phyloP scores from a whole-genome alignment of 1,140 invertebrate genomes.

The Reticulitermes speratus region DNA sequence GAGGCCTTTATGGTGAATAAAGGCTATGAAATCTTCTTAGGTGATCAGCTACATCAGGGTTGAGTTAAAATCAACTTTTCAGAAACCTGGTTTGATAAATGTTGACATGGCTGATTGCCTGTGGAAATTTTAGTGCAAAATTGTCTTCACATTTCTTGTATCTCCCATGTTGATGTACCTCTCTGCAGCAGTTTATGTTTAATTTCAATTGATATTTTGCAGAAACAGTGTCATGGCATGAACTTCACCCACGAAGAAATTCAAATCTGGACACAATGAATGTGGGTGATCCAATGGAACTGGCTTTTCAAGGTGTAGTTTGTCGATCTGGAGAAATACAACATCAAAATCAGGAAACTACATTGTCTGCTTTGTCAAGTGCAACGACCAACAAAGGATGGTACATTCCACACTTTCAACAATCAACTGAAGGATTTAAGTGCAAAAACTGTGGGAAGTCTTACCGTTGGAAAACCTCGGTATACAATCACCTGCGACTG shows the following conservation, averaged over 20 bases:
- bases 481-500: slow-evolving; percentile 43
- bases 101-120: too few relatives aligned
- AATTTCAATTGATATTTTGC: neutral
- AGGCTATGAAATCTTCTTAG: too few relatives aligned
- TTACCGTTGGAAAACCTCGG: slow-evolving; percentile 45
- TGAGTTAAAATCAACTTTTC: too few relatives aligned
- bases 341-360: neutral
- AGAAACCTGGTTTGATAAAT: too few relatives aligned
- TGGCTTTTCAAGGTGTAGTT: neutral
- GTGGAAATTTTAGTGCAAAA: too few relatives aligned
- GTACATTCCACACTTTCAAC: neutral
- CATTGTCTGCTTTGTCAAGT: neutral
- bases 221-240: neutral
- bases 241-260: neutral
- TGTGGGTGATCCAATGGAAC: neutral
- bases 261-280: neutral
- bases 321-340: neutral
- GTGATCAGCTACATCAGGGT: too few relatives aligned
- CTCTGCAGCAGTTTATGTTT: too few relatives aligned
- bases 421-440: slow-evolving; percentile 27
- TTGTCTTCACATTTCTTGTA: too few relatives aligned
- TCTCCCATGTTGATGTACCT: too few relatives aligned
- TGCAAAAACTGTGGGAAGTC: slow-evolving; percentile 45
- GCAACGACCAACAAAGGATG: neutral
- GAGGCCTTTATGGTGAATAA: too few relatives aligned